Evolutionary conservation across 2,888 invertebrate genomes (phyloP), one percentile per base, ranked within the genome.

Genomic region (Athrips mouffetella): DNA sequence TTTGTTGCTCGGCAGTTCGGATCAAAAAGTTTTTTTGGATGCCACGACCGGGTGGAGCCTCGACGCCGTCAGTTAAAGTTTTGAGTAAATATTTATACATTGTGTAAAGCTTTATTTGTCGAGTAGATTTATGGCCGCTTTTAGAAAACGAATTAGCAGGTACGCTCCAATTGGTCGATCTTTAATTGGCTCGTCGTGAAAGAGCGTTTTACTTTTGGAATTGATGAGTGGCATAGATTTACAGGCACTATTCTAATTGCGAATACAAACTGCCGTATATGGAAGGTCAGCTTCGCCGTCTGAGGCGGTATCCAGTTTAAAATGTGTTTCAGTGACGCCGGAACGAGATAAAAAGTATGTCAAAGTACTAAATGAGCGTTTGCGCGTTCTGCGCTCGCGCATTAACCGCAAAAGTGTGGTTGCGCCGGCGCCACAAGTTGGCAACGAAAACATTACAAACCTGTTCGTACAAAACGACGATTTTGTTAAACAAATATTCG

Each of bases 341-440:
- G 53, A 55, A 51, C 57, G 50, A 54, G 60, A 65, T 60, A 69
- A 70, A 70, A 84, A 78, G 80, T 86, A 63, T 85, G 84, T 79
- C 86, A 81, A 73, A 79, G 76, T 72, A 71, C 73, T 80, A 78
- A 80, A 76, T 67, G 70, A 58, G 59, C 70, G 69, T 74, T 73
- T 72, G 75, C 62, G 60, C 55, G 63, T 59, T 58, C 63, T 69
- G 71, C 63, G 69, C 65, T 70, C 75, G 74, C 77, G 73, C 76
- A 73, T 80, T 76, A 80, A 80, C 82, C 80, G 76, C 80, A 76
- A 80, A 79, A 73, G 63, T 66, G 64, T 62, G 68, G 63, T 60
- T 52, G 55, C 51, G 53, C 57, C 58, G 74, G 73, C 75, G 77
- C 75, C 74, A 66, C 63, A 47, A 55, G 50, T 51, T 51, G 60